Conservation (phyloP, 2,888 invertebrate species). For the Masnerella sp. region DNA sequence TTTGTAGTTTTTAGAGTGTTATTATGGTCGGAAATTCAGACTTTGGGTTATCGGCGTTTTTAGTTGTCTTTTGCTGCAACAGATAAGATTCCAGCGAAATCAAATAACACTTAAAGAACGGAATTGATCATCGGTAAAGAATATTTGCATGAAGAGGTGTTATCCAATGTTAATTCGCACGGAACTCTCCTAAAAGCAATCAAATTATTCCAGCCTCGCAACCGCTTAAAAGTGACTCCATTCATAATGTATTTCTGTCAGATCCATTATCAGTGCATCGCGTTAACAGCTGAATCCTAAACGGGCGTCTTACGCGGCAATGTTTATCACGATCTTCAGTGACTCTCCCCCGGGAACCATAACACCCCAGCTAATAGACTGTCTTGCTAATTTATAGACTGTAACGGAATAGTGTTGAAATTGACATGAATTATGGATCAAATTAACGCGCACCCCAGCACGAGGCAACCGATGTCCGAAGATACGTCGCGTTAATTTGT, state of each 20-base stretch:
- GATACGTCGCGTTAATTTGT: conserved; percentile 8
- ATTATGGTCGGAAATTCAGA: too few relatives aligned
- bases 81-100: too few relatives aligned
- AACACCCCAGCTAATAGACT: conserved; percentile 64
- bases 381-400: conserved; percentile 66
- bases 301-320: conserved; percentile 37
- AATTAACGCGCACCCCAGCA: conserved; percentile 62
- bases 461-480: conserved; percentile 25
- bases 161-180: conserved; percentile 4
- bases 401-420: conserved; percentile 61
- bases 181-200: conserved; percentile 6
- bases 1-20: too few relatives aligned
- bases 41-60: too few relatives aligned
- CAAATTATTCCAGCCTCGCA: conserved; percentile 5
- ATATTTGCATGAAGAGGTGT: not conserved
- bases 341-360: conserved; percentile 43
- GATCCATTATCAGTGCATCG: conserved; percentile 20
- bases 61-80: too few relatives aligned
- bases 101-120: too few relatives aligned
- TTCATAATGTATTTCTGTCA: conserved; percentile 22
- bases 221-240: conserved; percentile 26
- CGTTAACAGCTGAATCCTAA: conserved; percentile 43
- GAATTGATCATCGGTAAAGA: not conserved
- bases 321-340: conserved; percentile 41
- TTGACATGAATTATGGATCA: conserved; percentile 70